phyloP scores from a whole-genome alignment of 2,797 vertebrate species.

The Chloroceryle inda region DNA sequence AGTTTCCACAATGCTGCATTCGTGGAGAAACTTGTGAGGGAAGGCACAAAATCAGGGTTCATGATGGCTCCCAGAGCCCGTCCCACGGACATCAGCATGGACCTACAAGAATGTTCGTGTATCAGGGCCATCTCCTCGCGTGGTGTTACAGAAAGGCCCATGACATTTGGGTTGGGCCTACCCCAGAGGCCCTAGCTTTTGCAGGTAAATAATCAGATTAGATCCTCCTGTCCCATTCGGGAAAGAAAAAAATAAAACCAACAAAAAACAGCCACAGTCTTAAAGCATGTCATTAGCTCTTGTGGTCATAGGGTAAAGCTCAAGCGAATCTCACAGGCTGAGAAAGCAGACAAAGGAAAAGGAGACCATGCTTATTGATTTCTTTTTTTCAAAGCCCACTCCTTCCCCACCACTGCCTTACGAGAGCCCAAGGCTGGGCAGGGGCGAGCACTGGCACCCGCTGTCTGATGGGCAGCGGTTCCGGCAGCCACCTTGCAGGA shows the following conservation, averaged over 20 bases:
- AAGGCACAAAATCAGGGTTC: background rate
- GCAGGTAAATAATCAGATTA: background rate
- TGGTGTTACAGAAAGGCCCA: accelerated
- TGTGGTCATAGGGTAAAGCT: background rate
- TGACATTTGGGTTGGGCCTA: background rate
- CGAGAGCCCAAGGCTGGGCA: accelerated
- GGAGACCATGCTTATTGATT: background rate
- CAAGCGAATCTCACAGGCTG: background rate
- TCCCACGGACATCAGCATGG: accelerated
- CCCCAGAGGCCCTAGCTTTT: background rate
- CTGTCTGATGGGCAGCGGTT: accelerated
- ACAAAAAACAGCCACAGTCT: background rate
- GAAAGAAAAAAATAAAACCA: background rate
- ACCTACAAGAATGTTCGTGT: background rate
- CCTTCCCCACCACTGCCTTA: background rate
- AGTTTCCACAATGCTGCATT: background rate
- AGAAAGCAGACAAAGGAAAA: slow-evolving; percentile 37
- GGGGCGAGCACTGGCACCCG: background rate
- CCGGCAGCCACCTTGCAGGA: background rate
- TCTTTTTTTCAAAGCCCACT: background rate
- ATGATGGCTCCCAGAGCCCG: background rate
- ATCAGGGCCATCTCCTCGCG: background rate
- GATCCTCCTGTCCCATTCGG: background rate
- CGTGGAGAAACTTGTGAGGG: background rate
- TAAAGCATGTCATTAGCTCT: slow-evolving; percentile 13